Percentiles rank a stretch among this genome's conserved stretches.
Evolutionary conservation across 2,888 invertebrate species (phyloP).

Genomic region (Ceriagrion tenellum): DNA sequence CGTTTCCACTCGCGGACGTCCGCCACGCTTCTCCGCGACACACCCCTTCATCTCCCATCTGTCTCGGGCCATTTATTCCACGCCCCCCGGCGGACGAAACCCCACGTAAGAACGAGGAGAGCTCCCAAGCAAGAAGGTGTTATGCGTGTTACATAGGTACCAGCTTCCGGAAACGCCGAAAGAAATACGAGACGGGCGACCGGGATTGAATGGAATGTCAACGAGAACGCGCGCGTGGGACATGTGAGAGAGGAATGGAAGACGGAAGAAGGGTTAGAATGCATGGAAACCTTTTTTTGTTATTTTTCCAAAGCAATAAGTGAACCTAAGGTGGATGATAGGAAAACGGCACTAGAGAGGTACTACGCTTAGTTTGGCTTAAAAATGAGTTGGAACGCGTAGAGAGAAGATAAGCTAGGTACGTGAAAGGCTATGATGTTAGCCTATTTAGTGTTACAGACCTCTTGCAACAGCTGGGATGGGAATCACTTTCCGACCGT

Average conservation of each 20-base stretch:
- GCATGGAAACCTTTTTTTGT: neutral
- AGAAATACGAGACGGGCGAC: neutral
- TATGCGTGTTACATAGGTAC: neutral
- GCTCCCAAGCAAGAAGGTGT: neutral
- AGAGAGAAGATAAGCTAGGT: too few species aligned
- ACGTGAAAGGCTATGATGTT: too few species aligned
- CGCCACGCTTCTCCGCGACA: neutral
- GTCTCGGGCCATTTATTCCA: neutral
- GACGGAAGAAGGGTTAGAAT: neutral
- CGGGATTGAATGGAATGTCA: slow-evolving; percentile 35
- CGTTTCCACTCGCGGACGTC: neutral
- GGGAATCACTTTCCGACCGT: too few species aligned
- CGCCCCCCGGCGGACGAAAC: neutral
- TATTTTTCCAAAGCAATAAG: neutral
- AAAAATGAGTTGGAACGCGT: too few species aligned
- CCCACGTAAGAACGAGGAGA: neutral
- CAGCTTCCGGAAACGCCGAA: neutral
- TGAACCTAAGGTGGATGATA: neutral
- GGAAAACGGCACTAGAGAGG: neutral
- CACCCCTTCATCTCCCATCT: neutral
- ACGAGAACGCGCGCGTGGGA: neutral
- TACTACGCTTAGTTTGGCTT: too few species aligned
- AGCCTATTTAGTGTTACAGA: too few species aligned
- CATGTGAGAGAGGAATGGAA: neutral
- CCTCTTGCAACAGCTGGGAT: too few species aligned